Evolutionary conservation across 2,113 vertebrate species (phyloP).

Genomic region (Aix galericulata): DNA sequence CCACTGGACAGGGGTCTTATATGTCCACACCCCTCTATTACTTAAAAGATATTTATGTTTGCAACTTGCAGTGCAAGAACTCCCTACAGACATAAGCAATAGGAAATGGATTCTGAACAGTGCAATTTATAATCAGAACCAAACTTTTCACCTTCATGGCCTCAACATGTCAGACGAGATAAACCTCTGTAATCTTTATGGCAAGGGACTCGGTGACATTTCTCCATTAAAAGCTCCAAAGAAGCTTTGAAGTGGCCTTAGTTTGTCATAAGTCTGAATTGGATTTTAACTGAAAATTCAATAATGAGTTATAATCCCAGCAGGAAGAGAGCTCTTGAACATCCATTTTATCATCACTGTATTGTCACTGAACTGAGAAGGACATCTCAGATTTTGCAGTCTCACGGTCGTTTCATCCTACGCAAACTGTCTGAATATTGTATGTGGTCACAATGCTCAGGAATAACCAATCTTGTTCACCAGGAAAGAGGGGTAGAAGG

Average conservation of each 20-base stretch:
- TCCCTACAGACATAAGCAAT: not conserved
- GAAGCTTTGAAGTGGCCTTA: not conserved
- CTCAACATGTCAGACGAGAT: not conserved
- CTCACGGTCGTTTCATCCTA: not conserved
- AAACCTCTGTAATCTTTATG: not conserved
- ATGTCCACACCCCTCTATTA: not conserved
- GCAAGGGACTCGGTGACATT: not conserved
- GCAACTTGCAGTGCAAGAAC: not conserved
- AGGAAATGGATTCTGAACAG: not conserved
- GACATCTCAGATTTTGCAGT: not conserved
- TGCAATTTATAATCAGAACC: not conserved
- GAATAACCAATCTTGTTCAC: not conserved
- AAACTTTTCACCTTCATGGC: not conserved
- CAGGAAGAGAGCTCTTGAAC: not conserved
- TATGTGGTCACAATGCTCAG: not conserved
- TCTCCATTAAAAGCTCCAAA: not conserved
- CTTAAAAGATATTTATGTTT: not conserved
- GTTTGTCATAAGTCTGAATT: not conserved
- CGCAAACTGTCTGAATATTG: not conserved
- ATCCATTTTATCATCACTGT: not conserved
- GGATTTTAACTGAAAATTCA: constrained; percentile 1
- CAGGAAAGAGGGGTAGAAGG: not conserved
- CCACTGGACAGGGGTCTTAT: not conserved
- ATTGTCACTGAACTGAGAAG: constrained; percentile 44
- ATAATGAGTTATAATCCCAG: not conserved